Evolutionary conservation across 2,888 invertebrate species (phyloP).

Genomic region (Drosophila robusta): DNA sequence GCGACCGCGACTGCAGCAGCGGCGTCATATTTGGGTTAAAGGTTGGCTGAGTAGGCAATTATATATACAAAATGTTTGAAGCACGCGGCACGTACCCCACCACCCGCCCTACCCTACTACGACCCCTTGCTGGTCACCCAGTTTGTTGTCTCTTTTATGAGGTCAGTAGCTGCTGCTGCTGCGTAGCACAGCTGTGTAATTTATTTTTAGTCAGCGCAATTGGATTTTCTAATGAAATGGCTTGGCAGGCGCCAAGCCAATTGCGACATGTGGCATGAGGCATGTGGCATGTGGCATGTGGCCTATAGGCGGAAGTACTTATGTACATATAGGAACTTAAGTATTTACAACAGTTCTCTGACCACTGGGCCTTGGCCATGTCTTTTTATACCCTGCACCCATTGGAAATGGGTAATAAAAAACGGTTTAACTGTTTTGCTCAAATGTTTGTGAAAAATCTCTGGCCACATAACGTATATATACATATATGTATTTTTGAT

Average conservation of each 20-base stretch:
- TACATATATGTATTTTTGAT: too few relatives aligned
- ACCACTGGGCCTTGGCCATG: slow-evolving; percentile 6
- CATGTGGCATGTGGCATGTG: slow-evolving; percentile 13
- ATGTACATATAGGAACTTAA: slow-evolving; percentile 2
- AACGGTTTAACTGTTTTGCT: too few relatives aligned
- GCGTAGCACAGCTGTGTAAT: slow-evolving; percentile 52
- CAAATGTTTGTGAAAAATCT: too few relatives aligned
- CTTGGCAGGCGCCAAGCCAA: slow-evolving; percentile 27
- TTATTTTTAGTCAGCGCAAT: slow-evolving; percentile 65
- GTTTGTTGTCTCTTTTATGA: slow-evolving; percentile 53
- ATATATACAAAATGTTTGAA: slow-evolving; percentile 45
- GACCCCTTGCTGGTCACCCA: slow-evolving; percentile 17
- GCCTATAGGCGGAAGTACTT: slow-evolving; percentile 10
- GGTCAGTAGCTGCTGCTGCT: slow-evolving; percentile 59
- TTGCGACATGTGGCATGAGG: slow-evolving; percentile 19
- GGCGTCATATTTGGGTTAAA: slow-evolving; percentile 72
- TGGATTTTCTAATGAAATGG: slow-evolving; percentile 57
- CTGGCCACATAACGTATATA: too few relatives aligned
- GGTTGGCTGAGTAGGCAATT: slow-evolving; percentile 63
- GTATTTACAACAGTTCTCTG: slow-evolving; percentile 15
- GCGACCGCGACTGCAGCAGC: slow-evolving; percentile 36
- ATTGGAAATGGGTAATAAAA: too few relatives aligned
- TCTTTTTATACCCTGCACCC: not conserved
- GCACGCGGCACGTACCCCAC: slow-evolving; percentile 23
- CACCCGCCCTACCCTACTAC: not conserved